Conservation (phyloP, 2,113 vertebrate species). For the Calypte anna region DNA sequence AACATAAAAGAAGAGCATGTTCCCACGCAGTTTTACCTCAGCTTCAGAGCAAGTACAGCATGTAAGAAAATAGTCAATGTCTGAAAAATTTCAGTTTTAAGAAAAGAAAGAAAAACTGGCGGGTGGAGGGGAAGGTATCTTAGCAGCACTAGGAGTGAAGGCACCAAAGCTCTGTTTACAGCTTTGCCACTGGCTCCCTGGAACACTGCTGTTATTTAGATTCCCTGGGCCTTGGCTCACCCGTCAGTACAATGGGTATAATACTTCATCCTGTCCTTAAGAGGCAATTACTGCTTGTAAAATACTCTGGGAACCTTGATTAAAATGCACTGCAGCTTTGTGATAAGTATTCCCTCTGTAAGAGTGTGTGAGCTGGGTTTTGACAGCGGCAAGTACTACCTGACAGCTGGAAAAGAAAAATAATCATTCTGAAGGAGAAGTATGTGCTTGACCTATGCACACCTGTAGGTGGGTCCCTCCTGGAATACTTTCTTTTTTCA, state of each 20-base stretch:
- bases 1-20: background rate
- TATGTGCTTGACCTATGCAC: constrained; percentile 27
- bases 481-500: background rate
- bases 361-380: background rate
- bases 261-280: constrained; percentile 66
- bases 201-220: constrained; percentile 41
- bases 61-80: background rate
- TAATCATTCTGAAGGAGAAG: background rate
- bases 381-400: background rate
- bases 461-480: constrained; percentile 15
- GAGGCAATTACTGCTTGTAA: constrained; percentile 60
- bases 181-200: constrained; percentile 15
- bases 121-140: background rate
- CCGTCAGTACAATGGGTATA: constrained; percentile 54
- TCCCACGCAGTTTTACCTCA: background rate
- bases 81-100: background rate
- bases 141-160: background rate
- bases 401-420: constrained; percentile 12
- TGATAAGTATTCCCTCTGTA: constrained; percentile 41
- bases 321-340: constrained; percentile 61
- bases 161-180: background rate
- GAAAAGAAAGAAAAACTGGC: background rate
- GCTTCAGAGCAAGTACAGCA: background rate
- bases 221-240: constrained; percentile 40
- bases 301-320: constrained; percentile 58